A percentile compares a stretch with the other conserved stretches of the same genome.
phyloP scores from a whole-genome alignment of 2,888 invertebrate genomes.

The Cephus sareptanus region DNA sequence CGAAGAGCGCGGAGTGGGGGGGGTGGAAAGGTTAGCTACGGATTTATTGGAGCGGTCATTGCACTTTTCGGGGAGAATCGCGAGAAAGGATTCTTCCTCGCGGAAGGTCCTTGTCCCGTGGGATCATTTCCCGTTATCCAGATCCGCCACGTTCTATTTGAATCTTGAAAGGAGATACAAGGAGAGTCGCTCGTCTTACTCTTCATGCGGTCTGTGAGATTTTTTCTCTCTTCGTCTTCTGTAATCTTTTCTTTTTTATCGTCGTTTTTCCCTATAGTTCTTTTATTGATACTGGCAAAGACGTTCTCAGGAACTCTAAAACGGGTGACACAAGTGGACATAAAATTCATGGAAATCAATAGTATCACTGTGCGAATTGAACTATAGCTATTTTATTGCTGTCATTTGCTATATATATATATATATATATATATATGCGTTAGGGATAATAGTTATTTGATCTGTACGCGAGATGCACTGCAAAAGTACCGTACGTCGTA shows the following conservation, averaged over 20 bases:
- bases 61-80: conserved; percentile 46
- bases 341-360: neutral
- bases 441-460: neutral
- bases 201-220: neutral
- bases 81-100: neutral
- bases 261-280: neutral
- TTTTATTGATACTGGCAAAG: neutral
- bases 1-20: conserved; percentile 14
- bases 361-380: neutral
- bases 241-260: neutral
- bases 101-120: neutral
- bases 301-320: neutral
- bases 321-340: neutral
- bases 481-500: conserved; percentile 51
- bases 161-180: neutral
- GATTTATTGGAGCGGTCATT: conserved; percentile 65
- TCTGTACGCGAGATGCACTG: neutral
- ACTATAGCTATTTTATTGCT: neutral
- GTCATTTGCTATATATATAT: neutral
- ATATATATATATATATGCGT: no score
- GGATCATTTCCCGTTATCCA: neutral
- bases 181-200: neutral
- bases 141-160: neutral
- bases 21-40: conserved; percentile 26
- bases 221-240: neutral